Evolutionary conservation across 2,797 vertebrate genomes (phyloP).

Genomic region (Phoebastria nigripes): DNA sequence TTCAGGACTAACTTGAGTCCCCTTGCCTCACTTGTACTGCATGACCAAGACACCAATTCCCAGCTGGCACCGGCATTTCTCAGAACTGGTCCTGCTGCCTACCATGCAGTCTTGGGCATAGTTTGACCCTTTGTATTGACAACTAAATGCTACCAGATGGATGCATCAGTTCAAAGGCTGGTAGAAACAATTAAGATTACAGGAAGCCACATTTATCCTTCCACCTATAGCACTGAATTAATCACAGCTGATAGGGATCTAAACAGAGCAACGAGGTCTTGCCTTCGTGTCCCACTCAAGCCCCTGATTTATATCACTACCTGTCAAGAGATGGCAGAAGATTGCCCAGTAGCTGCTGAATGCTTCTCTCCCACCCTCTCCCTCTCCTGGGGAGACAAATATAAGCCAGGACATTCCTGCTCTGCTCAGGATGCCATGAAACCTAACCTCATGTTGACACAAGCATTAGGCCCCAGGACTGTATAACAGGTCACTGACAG

Average conservation of each 20-base stretch:
- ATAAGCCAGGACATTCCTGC: constrained; percentile 59
- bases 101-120: not conserved
- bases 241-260: constrained; percentile 51
- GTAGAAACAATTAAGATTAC: constrained; percentile 39
- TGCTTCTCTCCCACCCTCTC: constrained; percentile 18
- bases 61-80: not conserved
- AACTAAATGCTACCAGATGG: constrained; percentile 51
- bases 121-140: not conserved
- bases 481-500: constrained; percentile 68
- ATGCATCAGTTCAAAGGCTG: constrained; percentile 44
- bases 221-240: constrained; percentile 52
- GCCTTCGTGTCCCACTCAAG: constrained; percentile 24
- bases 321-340: constrained; percentile 63
- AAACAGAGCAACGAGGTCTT: constrained; percentile 18
- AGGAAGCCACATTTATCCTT: constrained; percentile 29
- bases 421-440: constrained; percentile 61
- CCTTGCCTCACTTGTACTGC: not conserved
- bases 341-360: constrained; percentile 56
- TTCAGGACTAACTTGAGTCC: not conserved
- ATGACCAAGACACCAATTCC: not conserved
- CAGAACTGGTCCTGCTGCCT: not conserved
- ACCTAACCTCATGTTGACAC: constrained; percentile 70
- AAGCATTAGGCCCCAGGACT: constrained; percentile 65
- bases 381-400: constrained; percentile 47
- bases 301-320: constrained; percentile 62